These are phyloP conservation scores for Brevimyrus niger DNA, from an alignment of 2,113 vertebrate genomes.

Conservation along the genomic window DNA sequence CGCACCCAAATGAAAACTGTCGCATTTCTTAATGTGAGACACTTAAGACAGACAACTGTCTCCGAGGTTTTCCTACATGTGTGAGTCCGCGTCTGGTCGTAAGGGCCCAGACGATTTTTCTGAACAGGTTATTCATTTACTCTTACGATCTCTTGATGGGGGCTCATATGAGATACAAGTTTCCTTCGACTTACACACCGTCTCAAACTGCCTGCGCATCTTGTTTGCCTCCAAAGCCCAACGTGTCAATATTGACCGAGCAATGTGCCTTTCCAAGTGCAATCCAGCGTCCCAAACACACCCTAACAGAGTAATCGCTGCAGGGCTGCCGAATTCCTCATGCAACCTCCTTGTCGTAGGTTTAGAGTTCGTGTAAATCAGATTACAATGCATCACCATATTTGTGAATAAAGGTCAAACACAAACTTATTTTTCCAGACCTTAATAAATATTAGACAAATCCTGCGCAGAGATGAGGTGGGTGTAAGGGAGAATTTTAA, in stretches of 20 bases:
- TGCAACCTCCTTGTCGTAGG: background rate
- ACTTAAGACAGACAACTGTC: background rate
- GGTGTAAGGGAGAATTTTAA: background rate
- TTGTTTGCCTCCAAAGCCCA: background rate
- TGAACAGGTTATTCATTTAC: background rate
- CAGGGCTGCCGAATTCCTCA: background rate
- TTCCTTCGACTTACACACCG: background rate
- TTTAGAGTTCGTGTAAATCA: background rate
- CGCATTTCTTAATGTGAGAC: background rate
- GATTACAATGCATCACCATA: background rate
- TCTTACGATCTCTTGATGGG: background rate
- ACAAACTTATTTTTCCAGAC: background rate
- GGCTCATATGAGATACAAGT: background rate
- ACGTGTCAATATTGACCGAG: conserved; percentile 22
- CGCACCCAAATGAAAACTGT: background rate
- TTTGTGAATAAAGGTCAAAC: background rate
- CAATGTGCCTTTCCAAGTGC: background rate
- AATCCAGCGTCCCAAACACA: background rate
- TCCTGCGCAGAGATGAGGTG: background rate
- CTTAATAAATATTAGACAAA: background rate
- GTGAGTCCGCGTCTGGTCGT: background rate
- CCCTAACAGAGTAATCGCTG: background rate
- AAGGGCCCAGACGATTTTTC: background rate
- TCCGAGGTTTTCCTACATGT: background rate
- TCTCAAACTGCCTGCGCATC: background rate